Conservation (phyloP, 2,888 invertebrate genomes). For the Leptinotarsa haldemani region DNA sequence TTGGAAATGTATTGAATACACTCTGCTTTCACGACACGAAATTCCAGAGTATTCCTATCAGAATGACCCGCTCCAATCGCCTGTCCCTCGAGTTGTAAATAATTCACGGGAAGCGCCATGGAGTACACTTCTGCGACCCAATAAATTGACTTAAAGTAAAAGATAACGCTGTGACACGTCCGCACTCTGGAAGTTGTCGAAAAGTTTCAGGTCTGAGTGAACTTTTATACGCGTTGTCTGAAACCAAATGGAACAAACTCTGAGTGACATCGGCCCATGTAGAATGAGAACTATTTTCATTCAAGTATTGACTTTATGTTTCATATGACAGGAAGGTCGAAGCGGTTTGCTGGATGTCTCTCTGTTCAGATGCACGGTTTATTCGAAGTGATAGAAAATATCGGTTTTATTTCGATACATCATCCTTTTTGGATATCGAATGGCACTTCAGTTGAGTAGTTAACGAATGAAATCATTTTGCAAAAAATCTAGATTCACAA, state of each 20-base stretch:
- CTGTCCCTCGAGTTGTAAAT: slow-evolving; percentile 36
- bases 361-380: not conserved
- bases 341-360: not conserved
- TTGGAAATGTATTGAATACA: not conserved
- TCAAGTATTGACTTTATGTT: slow-evolving; percentile 19
- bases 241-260: slow-evolving; percentile 37
- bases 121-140: slow-evolving; percentile 34
- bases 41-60: not conserved
- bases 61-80: slow-evolving; percentile 20
- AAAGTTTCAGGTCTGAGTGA: slow-evolving; percentile 34
- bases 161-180: slow-evolving; percentile 39
- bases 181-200: slow-evolving; percentile 31
- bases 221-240: slow-evolving; percentile 37
- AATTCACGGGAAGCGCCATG: slow-evolving; percentile 32
- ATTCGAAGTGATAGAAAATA: slow-evolving; percentile 1
- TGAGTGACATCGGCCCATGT: slow-evolving; percentile 31
- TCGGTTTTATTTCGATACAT: too few species aligned
- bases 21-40: not conserved
- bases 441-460: too few species aligned
- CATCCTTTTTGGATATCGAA: too few species aligned
- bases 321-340: slow-evolving; percentile 1
- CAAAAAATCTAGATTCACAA: too few species aligned
- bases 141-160: slow-evolving; percentile 40
- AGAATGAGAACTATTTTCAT: slow-evolving; percentile 22
- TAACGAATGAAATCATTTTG: too few species aligned